Percentiles rank a stretch among this genome's conserved stretches.
Conservation (phyloP, 2,113 vertebrate species). For the Coptodon bakossiorum region DNA sequence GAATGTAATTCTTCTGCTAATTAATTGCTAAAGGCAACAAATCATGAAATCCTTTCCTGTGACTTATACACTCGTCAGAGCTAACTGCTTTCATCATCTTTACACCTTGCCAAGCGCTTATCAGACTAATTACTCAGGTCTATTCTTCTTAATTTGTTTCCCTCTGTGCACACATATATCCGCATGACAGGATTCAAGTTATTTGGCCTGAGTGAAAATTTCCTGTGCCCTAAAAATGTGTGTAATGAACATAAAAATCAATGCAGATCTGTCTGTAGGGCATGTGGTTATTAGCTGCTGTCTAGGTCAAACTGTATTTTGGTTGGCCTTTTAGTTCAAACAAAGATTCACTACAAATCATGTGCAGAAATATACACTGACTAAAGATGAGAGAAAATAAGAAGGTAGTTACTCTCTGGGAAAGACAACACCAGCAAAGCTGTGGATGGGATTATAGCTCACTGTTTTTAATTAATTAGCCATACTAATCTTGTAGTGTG, state of each 20-base stretch:
- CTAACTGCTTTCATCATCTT: neutral
- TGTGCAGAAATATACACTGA: neutral
- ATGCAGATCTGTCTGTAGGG: neutral
- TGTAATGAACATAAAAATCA: slow-evolving; percentile 1
- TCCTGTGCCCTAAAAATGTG: neutral
- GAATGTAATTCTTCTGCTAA: neutral
- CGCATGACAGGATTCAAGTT: neutral
- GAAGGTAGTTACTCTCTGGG: neutral
- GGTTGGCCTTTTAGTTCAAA: neutral
- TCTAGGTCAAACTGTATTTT: neutral
- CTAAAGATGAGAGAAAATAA: neutral
- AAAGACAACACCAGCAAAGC: neutral
- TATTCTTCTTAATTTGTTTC: neutral
- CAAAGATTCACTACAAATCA: neutral
- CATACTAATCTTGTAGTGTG: slow-evolving; percentile 16
- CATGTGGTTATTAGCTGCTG: neutral
- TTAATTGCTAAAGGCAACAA: neutral
- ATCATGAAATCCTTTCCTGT: neutral
- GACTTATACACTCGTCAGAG: neutral
- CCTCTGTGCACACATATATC: neutral
- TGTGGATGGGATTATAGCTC: slow-evolving; percentile 7
- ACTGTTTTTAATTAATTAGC: slow-evolving; percentile 37
- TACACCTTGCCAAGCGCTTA: neutral
- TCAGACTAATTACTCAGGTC: neutral
- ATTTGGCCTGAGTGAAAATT: neutral